Percentiles rank a stretch among this genome's conserved stretches.
These are phyloP conservation scores for Perca flavescens DNA, from an alignment of 2,113 vertebrate species.

Conservation along the genomic window DNA sequence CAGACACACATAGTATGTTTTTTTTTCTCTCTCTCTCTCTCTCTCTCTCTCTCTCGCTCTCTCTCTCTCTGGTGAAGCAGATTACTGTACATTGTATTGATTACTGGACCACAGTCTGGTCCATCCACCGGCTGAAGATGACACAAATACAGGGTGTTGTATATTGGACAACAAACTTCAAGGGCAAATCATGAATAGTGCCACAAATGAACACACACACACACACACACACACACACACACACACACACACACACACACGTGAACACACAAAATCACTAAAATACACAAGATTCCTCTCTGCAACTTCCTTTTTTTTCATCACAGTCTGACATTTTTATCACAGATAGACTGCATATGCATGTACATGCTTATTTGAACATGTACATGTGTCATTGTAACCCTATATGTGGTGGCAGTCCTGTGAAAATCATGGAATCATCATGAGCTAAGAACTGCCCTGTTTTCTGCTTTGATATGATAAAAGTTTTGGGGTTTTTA, in stretches of 20 bases:
- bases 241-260: not conserved
- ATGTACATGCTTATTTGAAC: not conserved
- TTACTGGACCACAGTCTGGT: slow-evolving; percentile 60
- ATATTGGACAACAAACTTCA: slow-evolving; percentile 32
- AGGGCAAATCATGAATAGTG: slow-evolving; percentile 55
- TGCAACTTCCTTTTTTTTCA: not conserved
- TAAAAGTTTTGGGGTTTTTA: not conserved
- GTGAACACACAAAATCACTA: not conserved
- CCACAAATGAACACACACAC: not conserved
- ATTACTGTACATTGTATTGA: slow-evolving; percentile 66
- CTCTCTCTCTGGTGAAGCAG: slow-evolving; percentile 19
- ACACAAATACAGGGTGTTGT: slow-evolving; percentile 37
- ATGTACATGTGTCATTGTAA: not conserved
- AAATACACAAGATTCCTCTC: not conserved
- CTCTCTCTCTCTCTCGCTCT: not conserved
- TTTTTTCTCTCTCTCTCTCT: not conserved
- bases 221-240: not conserved
- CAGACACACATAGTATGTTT: not conserved
- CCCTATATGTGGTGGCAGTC: not conserved
- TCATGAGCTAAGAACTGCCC: too few relatives aligned
- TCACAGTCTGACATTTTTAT: not conserved
- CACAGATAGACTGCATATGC: not conserved
- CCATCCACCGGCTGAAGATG: slow-evolving; percentile 48
- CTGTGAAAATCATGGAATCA: not conserved
- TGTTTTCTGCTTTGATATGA: not conserved